Percentiles rank a stretch among this genome's conserved stretches.
phyloP scores from a whole-genome alignment of 2,113 vertebrate species.

The Tetrao urogallus region DNA sequence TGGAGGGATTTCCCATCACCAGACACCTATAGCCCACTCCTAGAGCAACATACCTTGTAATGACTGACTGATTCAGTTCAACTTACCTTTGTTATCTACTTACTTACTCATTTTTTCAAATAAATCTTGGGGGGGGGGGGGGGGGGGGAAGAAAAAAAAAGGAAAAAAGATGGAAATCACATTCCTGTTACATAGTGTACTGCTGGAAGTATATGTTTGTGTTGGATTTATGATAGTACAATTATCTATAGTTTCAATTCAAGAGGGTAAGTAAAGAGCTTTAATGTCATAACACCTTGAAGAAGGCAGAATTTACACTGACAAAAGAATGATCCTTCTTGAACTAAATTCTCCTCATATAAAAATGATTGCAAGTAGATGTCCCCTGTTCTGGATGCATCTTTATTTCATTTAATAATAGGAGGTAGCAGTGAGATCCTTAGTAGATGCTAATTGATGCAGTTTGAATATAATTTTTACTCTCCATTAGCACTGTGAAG shows the following conservation, averaged over 20 bases:
- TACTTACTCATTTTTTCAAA: background rate
- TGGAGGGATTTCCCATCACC: background rate
- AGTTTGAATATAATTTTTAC: background rate
- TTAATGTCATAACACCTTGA: background rate
- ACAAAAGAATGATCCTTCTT: background rate
- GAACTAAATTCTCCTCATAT: background rate
- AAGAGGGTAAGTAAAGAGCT: background rate
- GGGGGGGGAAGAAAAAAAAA: too few species aligned
- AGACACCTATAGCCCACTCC: background rate
- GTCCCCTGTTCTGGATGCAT: background rate
- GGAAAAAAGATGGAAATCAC: background rate
- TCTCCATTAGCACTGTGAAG: background rate
- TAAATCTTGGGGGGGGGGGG: background rate
- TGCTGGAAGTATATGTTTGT: background rate
- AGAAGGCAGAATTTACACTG: background rate
- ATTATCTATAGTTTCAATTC: background rate
- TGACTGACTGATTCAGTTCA: background rate
- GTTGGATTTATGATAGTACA: background rate
- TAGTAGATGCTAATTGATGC: background rate
- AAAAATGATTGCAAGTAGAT: background rate
- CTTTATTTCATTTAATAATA: background rate
- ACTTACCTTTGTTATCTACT: background rate
- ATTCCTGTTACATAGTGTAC: background rate
- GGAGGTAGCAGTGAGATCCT: background rate
- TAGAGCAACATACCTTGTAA: background rate